Percentiles rank a stretch among this genome's conserved stretches.
phyloP scores from a whole-genome alignment of 1,140 invertebrate genomes.

The Cydia amplana region DNA sequence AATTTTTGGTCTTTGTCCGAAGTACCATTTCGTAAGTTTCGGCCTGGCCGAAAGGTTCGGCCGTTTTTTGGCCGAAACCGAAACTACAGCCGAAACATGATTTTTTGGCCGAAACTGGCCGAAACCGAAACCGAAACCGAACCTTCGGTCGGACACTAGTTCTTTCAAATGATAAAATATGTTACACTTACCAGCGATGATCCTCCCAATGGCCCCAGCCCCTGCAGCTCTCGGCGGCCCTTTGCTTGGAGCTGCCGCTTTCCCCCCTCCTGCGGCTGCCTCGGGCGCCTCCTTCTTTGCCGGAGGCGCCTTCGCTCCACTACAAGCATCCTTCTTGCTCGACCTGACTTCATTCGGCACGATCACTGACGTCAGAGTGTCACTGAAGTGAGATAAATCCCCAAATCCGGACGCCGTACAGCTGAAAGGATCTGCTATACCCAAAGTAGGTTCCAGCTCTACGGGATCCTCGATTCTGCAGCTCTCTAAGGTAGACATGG shows the following conservation, averaged over 20 bases:
- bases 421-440: not conserved
- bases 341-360: not conserved
- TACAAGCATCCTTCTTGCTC: not conserved
- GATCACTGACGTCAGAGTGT: not conserved
- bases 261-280: not conserved
- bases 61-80: too few relatives aligned
- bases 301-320: not conserved
- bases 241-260: not conserved
- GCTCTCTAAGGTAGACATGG: not conserved
- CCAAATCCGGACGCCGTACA: not conserved
- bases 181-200: slow-evolving; percentile 52
- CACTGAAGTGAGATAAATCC: not conserved
- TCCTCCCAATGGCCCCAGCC: slow-evolving; percentile 48
- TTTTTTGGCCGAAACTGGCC: too few relatives aligned
- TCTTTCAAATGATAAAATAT: not conserved
- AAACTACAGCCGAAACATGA: too few relatives aligned
- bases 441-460: not conserved
- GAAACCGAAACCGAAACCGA: too few relatives aligned
- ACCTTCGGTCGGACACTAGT: too few relatives aligned
- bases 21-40: too few relatives aligned
- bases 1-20: too few relatives aligned
- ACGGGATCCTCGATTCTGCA: not conserved
- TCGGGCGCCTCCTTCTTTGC: not conserved
- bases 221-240: slow-evolving; percentile 38
- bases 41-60: too few relatives aligned